Evolutionary conservation across 2,113 vertebrate species (phyloP), one percentile per base, ranked within the genome.

Genomic region (Condylura cristata): DNA sequence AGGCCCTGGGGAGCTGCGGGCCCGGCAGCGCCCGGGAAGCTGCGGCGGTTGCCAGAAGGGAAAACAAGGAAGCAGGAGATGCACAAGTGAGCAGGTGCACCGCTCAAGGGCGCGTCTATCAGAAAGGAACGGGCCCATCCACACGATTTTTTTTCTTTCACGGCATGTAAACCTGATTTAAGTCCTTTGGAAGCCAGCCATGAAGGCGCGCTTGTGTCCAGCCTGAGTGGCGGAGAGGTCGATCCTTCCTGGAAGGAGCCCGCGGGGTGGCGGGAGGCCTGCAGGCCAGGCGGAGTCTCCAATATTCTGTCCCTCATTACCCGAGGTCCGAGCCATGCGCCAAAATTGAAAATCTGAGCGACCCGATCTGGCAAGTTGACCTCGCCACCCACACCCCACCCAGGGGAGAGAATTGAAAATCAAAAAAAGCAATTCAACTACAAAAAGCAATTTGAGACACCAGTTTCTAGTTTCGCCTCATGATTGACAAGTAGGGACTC

Each of bases 391-490:
- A 56, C 20, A 8, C 13, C 61, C 6, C 26, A 74, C 48, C 56
- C n/a, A 65, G 20, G 61, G 30, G 90, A 88, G 41, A 61, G 46
- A 94, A 93, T 28, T 94, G 53, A 91, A 93, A 80, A 82, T n/a
- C 37, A 83, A 85, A 79, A 86, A 65, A 91, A 93, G 34, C 30
- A 60, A 68, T 86, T 41, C 26, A 85, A 88, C 41, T 76, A 87
- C 34, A 48, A 70, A 88, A 96, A 90, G 63, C 48, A 95, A 92
- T 72, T 93, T 92, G 79, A 93, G 60, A 70, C n/a, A 58, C 92
- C 26, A 60, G 20, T 93, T 86, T 93, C 66, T 89, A 74, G 56
- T 18, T 83, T 96, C 17, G 70, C 30, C 39, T 81, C 68, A 82
- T 92, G 83, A 85, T 82, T 78, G 71, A 93, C 53, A 90, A 78